Conservation (phyloP, 2,113 vertebrate species). For the Proteles cristata region DNA sequence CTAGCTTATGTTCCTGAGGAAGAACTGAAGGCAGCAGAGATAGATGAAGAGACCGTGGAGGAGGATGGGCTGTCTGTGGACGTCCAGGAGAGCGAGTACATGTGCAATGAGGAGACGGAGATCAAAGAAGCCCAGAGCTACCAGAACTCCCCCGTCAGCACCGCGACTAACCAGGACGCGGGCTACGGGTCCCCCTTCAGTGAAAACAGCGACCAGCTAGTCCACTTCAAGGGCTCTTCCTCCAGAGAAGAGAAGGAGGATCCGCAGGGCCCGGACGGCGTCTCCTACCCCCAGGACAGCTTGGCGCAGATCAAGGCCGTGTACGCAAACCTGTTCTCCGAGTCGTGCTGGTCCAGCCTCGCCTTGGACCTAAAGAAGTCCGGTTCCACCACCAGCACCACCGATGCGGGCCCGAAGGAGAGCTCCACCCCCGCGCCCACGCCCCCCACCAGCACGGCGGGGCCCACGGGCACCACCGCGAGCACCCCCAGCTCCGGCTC, state of each 20-base stretch:
- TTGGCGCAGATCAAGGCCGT: conserved; percentile 98
- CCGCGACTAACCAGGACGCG: conserved; percentile 96
- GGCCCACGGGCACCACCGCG: conserved; percentile 60
- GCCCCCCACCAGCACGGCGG: conserved; percentile 66
- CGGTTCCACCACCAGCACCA: conserved; percentile 88
- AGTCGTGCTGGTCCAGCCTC: conserved; percentile 97
- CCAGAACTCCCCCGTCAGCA: conserved; percentile 97
- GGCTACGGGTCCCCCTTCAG: conserved; percentile 98
- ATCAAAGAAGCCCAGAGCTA: conserved; percentile 93
- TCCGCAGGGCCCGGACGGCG: conserved; percentile 86
- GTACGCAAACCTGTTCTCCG: conserved; percentile 97
- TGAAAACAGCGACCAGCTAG: conserved; percentile 94
- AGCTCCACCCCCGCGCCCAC: conserved; percentile 72
- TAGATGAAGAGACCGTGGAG: conserved; percentile 92
- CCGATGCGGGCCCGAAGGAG: conserved; percentile 89
- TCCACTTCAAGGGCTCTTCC: conserved; percentile 92
- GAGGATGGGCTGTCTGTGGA: conserved; percentile 93
- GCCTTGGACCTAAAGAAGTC: conserved; percentile 95
- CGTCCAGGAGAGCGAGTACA: conserved; percentile 93
- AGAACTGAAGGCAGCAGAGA: conserved; percentile 93
- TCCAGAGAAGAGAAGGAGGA: conserved; percentile 93
- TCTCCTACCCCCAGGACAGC: conserved; percentile 95
- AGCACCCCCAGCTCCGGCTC: conserved; percentile 82
- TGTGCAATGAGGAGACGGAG: conserved; percentile 94
- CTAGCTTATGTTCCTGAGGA: conserved; percentile 98